Conservation (phyloP, 2,888 invertebrate species). For the Agrochola litura region DNA sequence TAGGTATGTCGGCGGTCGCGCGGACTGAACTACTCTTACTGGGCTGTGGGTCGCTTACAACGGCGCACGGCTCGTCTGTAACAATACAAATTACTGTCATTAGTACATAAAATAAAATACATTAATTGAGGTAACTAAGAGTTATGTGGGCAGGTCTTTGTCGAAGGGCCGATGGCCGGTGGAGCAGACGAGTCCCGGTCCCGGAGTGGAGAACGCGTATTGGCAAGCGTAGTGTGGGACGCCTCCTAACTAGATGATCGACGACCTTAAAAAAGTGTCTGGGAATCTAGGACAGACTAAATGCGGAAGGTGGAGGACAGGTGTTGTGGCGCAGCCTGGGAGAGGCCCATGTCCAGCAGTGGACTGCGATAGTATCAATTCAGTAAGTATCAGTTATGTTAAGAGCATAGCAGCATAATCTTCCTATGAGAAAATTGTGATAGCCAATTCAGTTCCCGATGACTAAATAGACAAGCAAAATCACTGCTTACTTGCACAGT, state of each 20-base stretch:
- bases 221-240: too few species aligned
- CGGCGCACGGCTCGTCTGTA: conserved; percentile 85
- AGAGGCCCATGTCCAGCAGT: background rate
- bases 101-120: conserved; percentile 5
- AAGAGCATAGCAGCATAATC: background rate
- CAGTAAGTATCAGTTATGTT: background rate
- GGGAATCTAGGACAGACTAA: too few species aligned
- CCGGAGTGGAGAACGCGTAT: too few species aligned
- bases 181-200: background rate
- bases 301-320: too few species aligned
- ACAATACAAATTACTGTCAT: conserved; percentile 65
- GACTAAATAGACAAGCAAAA: background rate
- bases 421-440: background rate
- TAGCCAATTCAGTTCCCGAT: background rate
- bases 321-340: too few species aligned
- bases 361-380: background rate
- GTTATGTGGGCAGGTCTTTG: background rate
- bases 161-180: background rate
- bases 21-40: conserved; percentile 77
- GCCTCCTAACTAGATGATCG: too few species aligned
- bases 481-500: background rate
- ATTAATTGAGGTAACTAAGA: background rate
- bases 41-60: conserved; percentile 82
- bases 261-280: too few species aligned
- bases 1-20: conserved; percentile 81